phyloP scores from a whole-genome alignment of 2,113 vertebrate genomes.

The Ceuthmochares aereus region DNA sequence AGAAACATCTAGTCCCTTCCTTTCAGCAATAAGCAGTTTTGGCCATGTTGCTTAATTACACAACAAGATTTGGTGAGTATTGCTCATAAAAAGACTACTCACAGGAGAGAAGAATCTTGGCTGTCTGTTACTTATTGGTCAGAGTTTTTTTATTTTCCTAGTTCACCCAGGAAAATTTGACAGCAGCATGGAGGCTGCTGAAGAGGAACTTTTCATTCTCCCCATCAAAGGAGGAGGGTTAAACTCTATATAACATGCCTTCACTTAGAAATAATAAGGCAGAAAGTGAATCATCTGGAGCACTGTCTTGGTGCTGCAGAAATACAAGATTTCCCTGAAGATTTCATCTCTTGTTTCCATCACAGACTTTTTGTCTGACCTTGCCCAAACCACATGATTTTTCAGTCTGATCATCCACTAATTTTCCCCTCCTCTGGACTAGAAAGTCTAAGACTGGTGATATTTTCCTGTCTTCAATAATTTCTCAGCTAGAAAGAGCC shows the following conservation, averaged over 20 bases:
- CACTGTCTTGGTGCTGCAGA: background rate
- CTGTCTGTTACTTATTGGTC: background rate
- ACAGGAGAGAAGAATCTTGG: background rate
- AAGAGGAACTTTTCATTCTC: background rate
- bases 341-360: background rate
- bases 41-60: background rate
- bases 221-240: background rate
- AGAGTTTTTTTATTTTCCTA: background rate
- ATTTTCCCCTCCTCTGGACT: background rate
- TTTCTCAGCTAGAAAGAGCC: background rate
- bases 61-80: background rate
- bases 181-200: background rate
- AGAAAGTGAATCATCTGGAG: background rate
- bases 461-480: background rate
- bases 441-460: background rate
- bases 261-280: background rate
- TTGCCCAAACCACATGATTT: background rate
- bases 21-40: background rate
- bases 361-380: background rate
- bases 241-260: background rate
- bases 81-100: background rate
- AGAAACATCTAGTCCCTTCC: background rate
- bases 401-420: background rate
- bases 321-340: background rate
- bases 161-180: background rate